Conservation (phyloP, 2,113 vertebrate genomes). For the Gobio gobio region DNA sequence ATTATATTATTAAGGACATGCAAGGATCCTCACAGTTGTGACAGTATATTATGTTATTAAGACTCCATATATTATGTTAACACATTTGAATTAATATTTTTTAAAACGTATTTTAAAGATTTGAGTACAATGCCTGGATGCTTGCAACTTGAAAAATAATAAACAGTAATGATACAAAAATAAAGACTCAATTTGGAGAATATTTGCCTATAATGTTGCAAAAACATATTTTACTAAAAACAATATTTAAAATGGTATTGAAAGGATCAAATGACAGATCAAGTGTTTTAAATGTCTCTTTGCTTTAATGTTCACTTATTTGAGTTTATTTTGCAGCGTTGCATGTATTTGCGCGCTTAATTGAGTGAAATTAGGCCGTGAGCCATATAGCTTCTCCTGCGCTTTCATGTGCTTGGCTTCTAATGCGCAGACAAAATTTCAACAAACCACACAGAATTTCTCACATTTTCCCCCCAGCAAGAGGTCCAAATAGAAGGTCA, state of each 20-base stretch:
- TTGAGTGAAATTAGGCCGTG: slow-evolving; percentile 11
- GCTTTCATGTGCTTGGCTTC: slow-evolving; percentile 36
- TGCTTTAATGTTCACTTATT: neutral
- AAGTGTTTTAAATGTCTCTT: neutral
- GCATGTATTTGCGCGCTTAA: neutral
- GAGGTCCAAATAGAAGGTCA: slow-evolving; percentile 61
- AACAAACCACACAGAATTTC: slow-evolving; percentile 67
- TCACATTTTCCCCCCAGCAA: slow-evolving; percentile 76
- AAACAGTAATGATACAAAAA: neutral
- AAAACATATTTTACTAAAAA: too few relatives aligned
- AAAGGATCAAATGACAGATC: neutral
- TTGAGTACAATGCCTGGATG: neutral
- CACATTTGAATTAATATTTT: neutral
- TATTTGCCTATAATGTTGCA: neutral
- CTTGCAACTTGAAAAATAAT: neutral
- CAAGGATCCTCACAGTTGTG: neutral
- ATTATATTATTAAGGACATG: neutral
- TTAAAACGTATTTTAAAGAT: neutral
- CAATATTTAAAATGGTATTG: neutral
- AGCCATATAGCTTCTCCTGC: neutral
- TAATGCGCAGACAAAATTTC: slow-evolving; percentile 49
- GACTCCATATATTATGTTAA: neutral
- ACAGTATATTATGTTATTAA: neutral
- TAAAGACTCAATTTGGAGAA: neutral
- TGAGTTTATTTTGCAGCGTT: neutral